Evolutionary conservation across 2,113 vertebrate species (phyloP).

Genomic region (Hystrix cristata): DNA sequence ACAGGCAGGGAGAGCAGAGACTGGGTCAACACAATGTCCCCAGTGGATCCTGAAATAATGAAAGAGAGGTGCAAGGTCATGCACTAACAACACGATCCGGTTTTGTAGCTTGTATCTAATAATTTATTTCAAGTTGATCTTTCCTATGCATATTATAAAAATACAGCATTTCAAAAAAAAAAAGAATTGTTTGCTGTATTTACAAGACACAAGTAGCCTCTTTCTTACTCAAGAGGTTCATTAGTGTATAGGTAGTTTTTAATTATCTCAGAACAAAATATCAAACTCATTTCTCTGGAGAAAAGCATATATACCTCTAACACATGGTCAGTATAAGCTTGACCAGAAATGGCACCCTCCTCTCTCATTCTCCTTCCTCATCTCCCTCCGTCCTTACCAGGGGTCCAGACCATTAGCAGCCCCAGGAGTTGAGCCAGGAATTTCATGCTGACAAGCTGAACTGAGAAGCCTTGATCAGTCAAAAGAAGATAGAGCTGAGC

Average conservation of each 20-base stretch:
- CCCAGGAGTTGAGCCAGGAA: background rate
- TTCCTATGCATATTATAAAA: background rate
- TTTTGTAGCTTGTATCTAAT: background rate
- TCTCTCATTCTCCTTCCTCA: background rate
- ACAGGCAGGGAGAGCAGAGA: background rate
- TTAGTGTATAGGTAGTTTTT: rapidly evolving
- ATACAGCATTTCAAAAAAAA: background rate
- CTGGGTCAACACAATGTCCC: background rate
- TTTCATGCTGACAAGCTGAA: background rate
- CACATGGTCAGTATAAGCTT: rapidly evolving
- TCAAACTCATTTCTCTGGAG: no score
- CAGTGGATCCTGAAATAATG: background rate
- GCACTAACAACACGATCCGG: rapidly evolving
- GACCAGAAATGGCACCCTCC: rapidly evolving
- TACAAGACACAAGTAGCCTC: rapidly evolving
- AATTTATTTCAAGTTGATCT: background rate
- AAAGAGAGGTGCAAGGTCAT: background rate
- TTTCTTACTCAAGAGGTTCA: background rate
- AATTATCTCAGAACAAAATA: background rate
- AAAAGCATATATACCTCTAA: no score
- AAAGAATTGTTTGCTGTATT: background rate
- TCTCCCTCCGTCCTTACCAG: background rate
- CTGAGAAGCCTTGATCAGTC: background rate
- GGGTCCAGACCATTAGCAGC: background rate
- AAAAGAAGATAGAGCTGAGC: background rate